Evolutionary conservation across 2,797 vertebrate genomes (phyloP).

Genomic region (Alauda arvensis): DNA sequence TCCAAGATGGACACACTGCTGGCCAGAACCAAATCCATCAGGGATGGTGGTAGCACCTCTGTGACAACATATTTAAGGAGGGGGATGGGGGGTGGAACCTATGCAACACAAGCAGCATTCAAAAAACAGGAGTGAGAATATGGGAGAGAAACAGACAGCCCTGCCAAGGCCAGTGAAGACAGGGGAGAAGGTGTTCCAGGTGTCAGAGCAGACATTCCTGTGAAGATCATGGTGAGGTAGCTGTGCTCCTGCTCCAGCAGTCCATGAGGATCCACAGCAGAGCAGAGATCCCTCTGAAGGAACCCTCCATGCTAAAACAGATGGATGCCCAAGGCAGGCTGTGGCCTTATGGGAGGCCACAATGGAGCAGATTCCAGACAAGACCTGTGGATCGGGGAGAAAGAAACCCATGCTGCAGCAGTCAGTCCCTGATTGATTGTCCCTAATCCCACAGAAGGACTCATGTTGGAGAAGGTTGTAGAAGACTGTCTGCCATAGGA

Average conservation of each 20-base stretch:
- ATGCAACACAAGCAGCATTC: neutral
- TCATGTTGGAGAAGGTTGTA: neutral
- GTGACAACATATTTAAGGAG: accelerated
- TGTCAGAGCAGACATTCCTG: neutral
- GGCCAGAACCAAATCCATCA: accelerated
- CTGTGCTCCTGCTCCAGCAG: neutral
- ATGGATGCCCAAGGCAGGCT: neutral
- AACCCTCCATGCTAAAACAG: accelerated
- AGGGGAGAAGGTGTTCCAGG: neutral
- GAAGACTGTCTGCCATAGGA: neutral
- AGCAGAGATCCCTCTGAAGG: neutral
- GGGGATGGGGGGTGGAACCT: accelerated
- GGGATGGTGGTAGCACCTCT: accelerated
- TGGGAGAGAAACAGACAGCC: neutral
- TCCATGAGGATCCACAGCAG: neutral
- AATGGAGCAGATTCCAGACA: neutral
- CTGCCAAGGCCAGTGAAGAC: neutral
- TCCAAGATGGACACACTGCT: accelerated
- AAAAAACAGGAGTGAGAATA: neutral
- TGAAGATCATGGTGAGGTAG: neutral
- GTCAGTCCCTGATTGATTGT: neutral
- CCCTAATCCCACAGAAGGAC: neutral
- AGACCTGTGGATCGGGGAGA: neutral
- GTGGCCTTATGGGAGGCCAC: neutral
- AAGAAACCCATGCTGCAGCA: accelerated